These are phyloP conservation scores for Crax fasciolata DNA, from an alignment of 2,797 vertebrate species.

Conservation along the genomic window DNA sequence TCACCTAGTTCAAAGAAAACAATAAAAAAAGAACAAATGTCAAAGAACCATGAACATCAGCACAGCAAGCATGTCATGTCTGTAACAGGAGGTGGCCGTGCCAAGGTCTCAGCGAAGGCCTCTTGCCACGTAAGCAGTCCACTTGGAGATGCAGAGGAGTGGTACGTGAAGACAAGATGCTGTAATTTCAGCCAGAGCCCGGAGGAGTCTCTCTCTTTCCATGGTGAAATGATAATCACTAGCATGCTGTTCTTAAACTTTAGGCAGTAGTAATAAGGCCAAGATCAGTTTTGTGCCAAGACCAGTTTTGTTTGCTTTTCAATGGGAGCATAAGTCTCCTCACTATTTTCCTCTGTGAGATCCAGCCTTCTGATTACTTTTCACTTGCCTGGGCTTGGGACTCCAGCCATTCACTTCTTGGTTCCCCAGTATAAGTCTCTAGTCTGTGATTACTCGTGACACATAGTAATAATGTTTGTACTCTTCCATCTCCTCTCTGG, in stretches of 20 bases:
- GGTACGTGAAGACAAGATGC: neutral
- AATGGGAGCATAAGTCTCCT: constrained; percentile 17
- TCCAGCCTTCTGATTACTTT: constrained; percentile 47
- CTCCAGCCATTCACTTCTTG: constrained; percentile 28
- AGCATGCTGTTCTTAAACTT: constrained; percentile 33
- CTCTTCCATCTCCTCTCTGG: constrained; percentile 45
- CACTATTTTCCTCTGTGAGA: constrained; percentile 34
- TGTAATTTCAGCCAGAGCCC: constrained; percentile 13
- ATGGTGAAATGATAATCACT: constrained; percentile 35
- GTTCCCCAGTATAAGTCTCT: constrained; percentile 10
- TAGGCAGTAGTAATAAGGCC: constrained; percentile 13
- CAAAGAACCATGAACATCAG: constrained; percentile 31
- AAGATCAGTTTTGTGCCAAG: constrained; percentile 43
- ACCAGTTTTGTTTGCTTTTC: constrained; percentile 59
- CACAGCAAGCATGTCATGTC: constrained; percentile 13
- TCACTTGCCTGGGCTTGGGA: constrained; percentile 58
- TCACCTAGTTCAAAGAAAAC: constrained; percentile 71
- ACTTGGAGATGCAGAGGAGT: neutral
- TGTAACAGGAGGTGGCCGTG: neutral
- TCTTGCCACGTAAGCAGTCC: neutral
- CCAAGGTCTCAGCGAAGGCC: neutral
- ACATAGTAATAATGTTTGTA: neutral
- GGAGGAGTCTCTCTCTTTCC: constrained; percentile 25
- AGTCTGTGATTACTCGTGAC: constrained; percentile 29
- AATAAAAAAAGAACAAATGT: constrained; percentile 55